A percentile compares a stretch with the other conserved stretches of the same genome.
Evolutionary conservation across 1,140 invertebrate species (phyloP).

Genomic region (Drosophila neocordata): DNA sequence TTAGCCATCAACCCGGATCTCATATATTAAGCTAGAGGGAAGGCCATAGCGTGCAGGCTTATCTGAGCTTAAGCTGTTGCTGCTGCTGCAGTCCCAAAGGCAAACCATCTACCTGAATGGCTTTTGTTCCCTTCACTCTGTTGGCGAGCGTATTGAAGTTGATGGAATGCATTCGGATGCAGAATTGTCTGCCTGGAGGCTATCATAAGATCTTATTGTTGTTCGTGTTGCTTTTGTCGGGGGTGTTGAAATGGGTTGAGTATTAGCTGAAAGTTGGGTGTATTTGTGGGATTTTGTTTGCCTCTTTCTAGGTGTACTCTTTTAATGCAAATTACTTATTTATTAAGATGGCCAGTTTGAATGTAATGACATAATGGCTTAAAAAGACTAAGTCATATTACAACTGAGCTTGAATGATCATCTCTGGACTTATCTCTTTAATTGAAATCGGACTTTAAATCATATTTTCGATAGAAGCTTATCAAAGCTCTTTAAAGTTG

Average conservation of each 20-base stretch:
- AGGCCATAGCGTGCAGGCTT: conserved; percentile 24
- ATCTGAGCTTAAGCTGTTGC: conserved; percentile 43
- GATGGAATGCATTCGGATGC: conserved; percentile 42
- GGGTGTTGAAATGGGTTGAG: background rate
- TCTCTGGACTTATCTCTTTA: too few relatives aligned
- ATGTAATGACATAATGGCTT: too few relatives aligned
- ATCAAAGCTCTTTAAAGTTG: too few relatives aligned
- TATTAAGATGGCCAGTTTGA: background rate
- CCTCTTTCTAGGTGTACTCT: background rate
- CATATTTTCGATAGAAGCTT: too few relatives aligned
- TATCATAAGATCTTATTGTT: conserved; percentile 37
- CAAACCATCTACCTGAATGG: conserved; percentile 15
- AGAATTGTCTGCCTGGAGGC: conserved; percentile 13
- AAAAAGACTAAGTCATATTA: too few relatives aligned
- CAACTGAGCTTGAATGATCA: too few relatives aligned
- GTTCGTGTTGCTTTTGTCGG: conserved; percentile 36
- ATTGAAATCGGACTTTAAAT: too few relatives aligned
- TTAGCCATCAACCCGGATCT: conserved; percentile 9
- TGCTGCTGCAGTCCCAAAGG: conserved; percentile 8
- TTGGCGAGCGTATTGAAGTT: conserved; percentile 44
- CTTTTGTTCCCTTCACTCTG: conserved; percentile 27
- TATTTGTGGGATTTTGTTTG: background rate
- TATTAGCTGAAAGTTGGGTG: background rate
- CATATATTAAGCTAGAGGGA: conserved; percentile 3
- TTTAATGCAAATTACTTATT: background rate